phyloP scores from a whole-genome alignment of 2,888 invertebrate species.

The Noctua janthe region DNA sequence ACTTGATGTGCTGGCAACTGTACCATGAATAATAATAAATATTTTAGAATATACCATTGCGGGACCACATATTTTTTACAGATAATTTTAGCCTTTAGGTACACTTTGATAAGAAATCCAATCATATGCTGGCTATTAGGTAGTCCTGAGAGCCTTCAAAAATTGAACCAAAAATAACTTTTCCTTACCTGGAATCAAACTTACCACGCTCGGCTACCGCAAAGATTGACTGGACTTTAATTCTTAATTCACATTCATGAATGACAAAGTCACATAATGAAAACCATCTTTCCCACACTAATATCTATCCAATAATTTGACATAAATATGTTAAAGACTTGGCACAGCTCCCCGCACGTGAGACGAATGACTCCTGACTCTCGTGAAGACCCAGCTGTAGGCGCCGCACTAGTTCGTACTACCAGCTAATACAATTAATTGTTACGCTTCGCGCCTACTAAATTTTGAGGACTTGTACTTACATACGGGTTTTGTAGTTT shows the following conservation, averaged over 20 bases:
- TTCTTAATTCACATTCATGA: background rate
- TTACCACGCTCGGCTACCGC: background rate
- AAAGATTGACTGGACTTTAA: background rate
- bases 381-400: constrained; percentile 53
- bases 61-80: no score
- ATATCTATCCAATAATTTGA: constrained; percentile 46
- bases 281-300: constrained; percentile 2
- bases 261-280: background rate
- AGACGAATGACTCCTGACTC: constrained; percentile 58
- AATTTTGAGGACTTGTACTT: constrained; percentile 45
- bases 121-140: background rate
- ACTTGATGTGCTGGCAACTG: no score
- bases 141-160: background rate
- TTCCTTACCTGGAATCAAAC: background rate
- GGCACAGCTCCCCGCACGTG: constrained; percentile 61
- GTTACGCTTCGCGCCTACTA: constrained; percentile 42
- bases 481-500: constrained; percentile 1
- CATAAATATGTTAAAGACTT: constrained; percentile 66
- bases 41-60: no score
- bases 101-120: background rate
- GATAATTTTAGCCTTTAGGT: background rate
- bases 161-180: background rate
- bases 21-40: no score
- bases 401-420: constrained; percentile 4
- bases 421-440: constrained; percentile 63